Base-by-base conservation (phyloP, 1,140 invertebrate genomes). In the Apis florea region DNA sequence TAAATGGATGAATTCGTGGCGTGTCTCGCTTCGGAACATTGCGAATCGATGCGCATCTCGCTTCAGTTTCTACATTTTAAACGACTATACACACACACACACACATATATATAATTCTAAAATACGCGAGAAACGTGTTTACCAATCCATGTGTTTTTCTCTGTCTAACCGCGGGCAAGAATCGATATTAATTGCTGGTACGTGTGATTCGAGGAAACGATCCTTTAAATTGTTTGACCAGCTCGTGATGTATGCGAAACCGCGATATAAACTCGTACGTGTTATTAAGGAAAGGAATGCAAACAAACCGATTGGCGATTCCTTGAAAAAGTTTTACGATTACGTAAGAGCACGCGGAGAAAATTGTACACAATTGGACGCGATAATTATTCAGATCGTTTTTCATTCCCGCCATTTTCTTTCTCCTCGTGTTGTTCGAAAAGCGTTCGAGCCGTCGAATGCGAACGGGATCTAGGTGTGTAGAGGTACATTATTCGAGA, bases 241-340 rank as follows among this genome's bases (percentile, higher is more conserved):
- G 26, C 26, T 12, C 31, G 47, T 13, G n/a, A 6, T 26, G 21
- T 10, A 53, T 54, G 59, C 64, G 40, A 66, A 53, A 75, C 51
- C 49, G 13, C 58, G 58, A 53, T 63, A 31, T 53, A 56, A 79
- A 64, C 54, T 31, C 47, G 66, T 5, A 19, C 19, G 56, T 49
- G 21, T 76, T 76, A 26, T 68, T 47, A 61, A 58, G 40, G 15
- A 26, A 31, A 26, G 54, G 64, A 67, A 75, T 72, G 77, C 67
- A 70, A 81, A 80, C 59, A 77, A 24, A 21, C 24, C 61, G 0
- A n/a, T n/a, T 40, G 10, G 53, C n/a, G 79, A 63, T 68, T 85
- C 67, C 53, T 19, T 24, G 70, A 24, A 84, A 76, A 70, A 61
- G 66, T 61, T 58, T 54, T 58, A 68, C 61, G 66, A n/a, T 82